Evolutionary conservation across 2,113 vertebrate species (phyloP).

Genomic region (Gambusia holbrooki): DNA sequence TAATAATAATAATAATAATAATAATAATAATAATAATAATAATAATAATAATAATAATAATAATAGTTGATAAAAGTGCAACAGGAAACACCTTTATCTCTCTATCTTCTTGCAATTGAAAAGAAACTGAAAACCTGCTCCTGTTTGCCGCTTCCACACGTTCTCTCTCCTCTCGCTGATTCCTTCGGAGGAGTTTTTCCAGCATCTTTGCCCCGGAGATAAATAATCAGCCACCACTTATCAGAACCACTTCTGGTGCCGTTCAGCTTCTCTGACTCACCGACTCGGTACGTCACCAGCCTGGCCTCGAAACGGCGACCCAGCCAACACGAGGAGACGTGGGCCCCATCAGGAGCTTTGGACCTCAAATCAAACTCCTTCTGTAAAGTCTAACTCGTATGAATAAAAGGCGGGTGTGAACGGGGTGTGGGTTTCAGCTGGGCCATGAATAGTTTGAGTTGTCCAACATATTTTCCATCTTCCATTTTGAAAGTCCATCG

Average conservation of each 20-base stretch:
- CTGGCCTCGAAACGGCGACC: background rate
- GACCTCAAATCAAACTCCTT: no score
- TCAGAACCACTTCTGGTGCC: background rate
- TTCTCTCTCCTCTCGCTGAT: background rate
- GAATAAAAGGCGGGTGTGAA: background rate
- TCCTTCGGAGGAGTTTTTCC: background rate
- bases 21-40: no score
- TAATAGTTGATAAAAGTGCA: background rate
- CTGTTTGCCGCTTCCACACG: background rate
- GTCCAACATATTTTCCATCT: no score
- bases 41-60: no score
- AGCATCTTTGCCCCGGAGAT: conserved; percentile 34
- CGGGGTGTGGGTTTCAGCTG: background rate
- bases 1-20: no score
- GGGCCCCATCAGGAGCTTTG: background rate
- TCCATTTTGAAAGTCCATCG: no score
- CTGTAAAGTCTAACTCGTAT: background rate
- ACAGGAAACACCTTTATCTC: no score
- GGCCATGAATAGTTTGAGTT: no score
- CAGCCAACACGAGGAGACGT: background rate
- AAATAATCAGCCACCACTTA: conserved; percentile 20
- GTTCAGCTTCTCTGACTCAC: conserved; percentile 18
- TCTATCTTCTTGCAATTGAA: background rate
- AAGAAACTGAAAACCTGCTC: background rate
- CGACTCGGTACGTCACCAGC: background rate